phyloP scores from a whole-genome alignment of 2,113 vertebrate species.

The Anarhynchus alexandrinus region DNA sequence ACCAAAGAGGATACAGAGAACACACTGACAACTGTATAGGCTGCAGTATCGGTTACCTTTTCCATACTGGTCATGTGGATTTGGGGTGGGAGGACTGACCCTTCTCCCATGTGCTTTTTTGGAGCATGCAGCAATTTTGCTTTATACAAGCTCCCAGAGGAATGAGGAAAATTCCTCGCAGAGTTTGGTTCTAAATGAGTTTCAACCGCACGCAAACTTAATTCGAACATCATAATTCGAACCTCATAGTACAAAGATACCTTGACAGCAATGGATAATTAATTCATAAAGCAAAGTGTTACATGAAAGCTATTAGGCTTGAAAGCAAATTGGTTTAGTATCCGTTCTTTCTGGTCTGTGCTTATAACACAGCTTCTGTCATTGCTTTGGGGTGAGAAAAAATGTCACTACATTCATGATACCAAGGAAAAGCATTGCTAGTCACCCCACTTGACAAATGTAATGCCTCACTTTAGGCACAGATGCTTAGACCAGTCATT shows the following conservation, averaged over 20 bases:
- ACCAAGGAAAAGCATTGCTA: not conserved
- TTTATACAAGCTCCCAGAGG: not conserved
- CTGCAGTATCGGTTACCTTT: not conserved
- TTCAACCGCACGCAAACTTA: not conserved
- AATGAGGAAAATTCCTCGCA: not conserved
- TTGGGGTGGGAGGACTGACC: not conserved
- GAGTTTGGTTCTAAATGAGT: not conserved
- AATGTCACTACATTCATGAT: not conserved
- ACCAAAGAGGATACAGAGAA: not conserved
- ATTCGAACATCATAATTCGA: not conserved
- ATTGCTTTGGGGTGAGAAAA: not conserved
- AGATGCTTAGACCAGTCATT: not conserved
- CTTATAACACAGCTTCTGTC: not conserved
- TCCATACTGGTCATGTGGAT: not conserved
- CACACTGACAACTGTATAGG: not conserved
- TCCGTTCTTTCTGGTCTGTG: not conserved
- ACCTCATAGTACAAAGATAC: not conserved
- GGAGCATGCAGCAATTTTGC: not conserved
- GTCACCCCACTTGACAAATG: not conserved
- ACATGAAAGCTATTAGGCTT: not conserved
- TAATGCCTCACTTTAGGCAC: not conserved
- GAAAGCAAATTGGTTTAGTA: not conserved
- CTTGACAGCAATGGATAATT: slow-evolving; percentile 8
- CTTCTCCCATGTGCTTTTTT: not conserved
- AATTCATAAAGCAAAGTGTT: not conserved